Base-by-base conservation (phyloP, 23 tunicate genomes). In the Pegea sp. region DNA sequence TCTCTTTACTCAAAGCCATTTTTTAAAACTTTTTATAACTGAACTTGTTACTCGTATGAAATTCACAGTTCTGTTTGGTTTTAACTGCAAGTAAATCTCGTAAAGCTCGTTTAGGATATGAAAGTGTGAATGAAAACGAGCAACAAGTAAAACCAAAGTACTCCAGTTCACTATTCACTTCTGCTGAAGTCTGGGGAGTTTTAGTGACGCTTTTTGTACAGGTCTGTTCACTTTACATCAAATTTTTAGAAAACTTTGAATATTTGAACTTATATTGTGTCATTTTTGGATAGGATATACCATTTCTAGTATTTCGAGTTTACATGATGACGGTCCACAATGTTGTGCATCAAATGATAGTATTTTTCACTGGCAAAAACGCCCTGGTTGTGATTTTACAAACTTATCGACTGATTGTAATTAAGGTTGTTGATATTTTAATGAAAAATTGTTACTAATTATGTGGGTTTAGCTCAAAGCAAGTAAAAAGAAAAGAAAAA, bases 131-230 rank as follows among this genome's bases (percentile, higher is more conserved):
- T 33, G 8, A 7, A 33, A 44, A 42, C 42, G 57, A 31, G 0
- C 22, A 11, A 3, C 69, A 61, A 19, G n/a, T 30, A 34, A 58
- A 58, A 24, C 7, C 50, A 16, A 22, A 28, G 26, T 69, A 62
- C 51, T 28, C 64, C 33, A 44, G 30, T 3, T 56, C 76, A 3
- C 24, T 91, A 3, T 91, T 91, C 56, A 65, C 65, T 22, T 33
- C 59, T 25, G 93, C 99, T 28, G 99, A 91, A 48, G 20, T 91
- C 31, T 91, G 99, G 99, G 99, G 93, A 48, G 72, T 91, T 23
- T 57, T 78, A 11, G 81, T 62, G 13, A 91, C 99, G 1, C 19
- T 91, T 59, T 51, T 91, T 50, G 64, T 91, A 7, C 95, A 84
- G 86, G 95, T 84, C 11, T 38, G 18, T 13, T 22, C 11, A 38